These are phyloP conservation scores for Hofmannophila pseudospretella DNA, from an alignment of 2,888 invertebrate genomes.

Conservation along the genomic window DNA sequence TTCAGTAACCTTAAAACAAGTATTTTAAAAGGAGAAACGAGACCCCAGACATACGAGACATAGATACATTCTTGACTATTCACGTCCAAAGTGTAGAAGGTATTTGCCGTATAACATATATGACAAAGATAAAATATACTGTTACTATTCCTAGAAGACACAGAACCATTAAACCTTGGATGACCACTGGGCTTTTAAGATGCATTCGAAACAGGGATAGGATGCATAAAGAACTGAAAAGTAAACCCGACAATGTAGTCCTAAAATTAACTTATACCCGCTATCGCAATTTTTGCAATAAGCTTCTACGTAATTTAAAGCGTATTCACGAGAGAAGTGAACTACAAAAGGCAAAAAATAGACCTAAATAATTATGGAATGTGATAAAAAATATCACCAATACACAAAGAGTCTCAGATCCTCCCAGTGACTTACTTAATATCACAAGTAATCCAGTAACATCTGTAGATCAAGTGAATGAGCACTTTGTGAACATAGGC, in stretches of 20 bases:
- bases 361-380: background rate
- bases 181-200: background rate
- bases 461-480: background rate
- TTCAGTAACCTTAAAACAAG: too few relatives aligned
- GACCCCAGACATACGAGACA: too few relatives aligned
- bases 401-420: background rate
- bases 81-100: too few relatives aligned
- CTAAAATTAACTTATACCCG: background rate
- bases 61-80: too few relatives aligned
- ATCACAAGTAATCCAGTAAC: too few relatives aligned
- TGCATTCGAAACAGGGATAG: slow-evolving; percentile 1
- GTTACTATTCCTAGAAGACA: background rate
- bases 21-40: too few relatives aligned
- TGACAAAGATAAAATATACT: too few relatives aligned
- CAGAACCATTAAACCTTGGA: slow-evolving; percentile 1
- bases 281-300: slow-evolving; percentile 1
- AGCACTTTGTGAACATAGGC: background rate
- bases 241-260: background rate
- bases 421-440: background rate
- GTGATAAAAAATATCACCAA: background rate
- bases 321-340: slow-evolving; percentile 3
- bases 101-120: too few relatives aligned
- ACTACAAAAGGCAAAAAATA: slow-evolving; percentile 1
- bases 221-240: background rate
- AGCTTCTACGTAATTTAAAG: background rate